A percentile compares a stretch with the other conserved stretches of the same genome.
Conservation (phyloP, 2,888 invertebrate species). For the Drosophila mettleri region DNA sequence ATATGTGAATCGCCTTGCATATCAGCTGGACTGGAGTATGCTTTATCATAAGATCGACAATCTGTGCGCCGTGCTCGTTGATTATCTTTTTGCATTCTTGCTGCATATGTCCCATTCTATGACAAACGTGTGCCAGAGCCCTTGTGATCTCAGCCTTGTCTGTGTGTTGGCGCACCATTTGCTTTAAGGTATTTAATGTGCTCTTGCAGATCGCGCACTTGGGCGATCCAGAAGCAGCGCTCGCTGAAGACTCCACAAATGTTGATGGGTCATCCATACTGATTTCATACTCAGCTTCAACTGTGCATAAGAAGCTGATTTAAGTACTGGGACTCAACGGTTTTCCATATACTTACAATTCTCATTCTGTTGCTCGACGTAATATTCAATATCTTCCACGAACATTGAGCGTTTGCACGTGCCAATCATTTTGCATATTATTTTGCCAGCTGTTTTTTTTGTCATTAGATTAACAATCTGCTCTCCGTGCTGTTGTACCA, state of each 20-base stretch:
- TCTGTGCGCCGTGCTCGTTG: neutral
- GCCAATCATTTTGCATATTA: constrained; percentile 22
- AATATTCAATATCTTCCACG: constrained; percentile 22
- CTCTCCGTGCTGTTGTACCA: constrained; percentile 3
- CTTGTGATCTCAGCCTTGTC: neutral
- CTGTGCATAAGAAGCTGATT: neutral
- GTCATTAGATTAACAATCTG: constrained; percentile 20
- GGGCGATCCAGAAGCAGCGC: accelerated
- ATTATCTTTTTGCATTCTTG: neutral
- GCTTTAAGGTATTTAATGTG: neutral
- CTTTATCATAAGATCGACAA: neutral
- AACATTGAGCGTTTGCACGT: neutral
- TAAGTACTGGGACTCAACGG: neutral
- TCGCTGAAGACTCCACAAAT: neutral
- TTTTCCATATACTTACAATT: neutral
- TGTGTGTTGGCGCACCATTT: neutral
- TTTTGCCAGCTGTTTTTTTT: neutral
- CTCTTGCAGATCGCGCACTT: neutral
- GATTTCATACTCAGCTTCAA: neutral
- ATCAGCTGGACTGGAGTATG: neutral
- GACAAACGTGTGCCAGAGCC: neutral
- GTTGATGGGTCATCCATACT: neutral
- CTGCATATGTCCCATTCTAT: neutral
- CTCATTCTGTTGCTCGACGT: neutral
- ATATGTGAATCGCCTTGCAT: constrained; percentile 10